Conservation (phyloP, 2,888 invertebrate species). For the Sarcophaga variegata region DNA sequence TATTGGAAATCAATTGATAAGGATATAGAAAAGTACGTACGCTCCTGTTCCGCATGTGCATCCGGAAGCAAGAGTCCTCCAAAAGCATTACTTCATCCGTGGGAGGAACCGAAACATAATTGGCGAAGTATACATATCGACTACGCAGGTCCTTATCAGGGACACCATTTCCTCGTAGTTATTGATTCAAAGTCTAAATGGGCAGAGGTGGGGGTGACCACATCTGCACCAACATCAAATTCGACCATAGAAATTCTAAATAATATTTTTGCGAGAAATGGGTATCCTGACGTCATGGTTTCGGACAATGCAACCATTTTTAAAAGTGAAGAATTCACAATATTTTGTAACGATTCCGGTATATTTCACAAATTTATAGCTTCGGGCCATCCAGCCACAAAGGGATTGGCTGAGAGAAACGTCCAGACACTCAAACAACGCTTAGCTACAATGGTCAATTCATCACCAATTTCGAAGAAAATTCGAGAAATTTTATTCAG, state of each 20-base stretch:
- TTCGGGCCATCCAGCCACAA: too few relatives aligned
- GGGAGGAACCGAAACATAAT: conserved; percentile 55
- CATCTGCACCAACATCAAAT: conserved; percentile 49
- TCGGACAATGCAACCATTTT: too few relatives aligned
- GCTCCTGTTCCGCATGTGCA: conserved; percentile 26
- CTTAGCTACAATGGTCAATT: conserved; percentile 29
- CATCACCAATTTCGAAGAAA: conserved; percentile 79
- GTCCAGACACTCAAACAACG: neutral
- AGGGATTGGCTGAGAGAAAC: too few relatives aligned
- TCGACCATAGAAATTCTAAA: conserved; percentile 50
- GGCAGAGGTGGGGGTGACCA: conserved; percentile 33
- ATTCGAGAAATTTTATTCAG: conserved; percentile 42
- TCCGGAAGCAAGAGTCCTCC: conserved; percentile 17
- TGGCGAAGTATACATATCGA: conserved; percentile 45
- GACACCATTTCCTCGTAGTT: conserved; percentile 32
- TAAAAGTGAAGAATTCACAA: too few relatives aligned
- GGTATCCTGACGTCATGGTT: too few relatives aligned
- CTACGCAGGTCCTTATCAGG: neutral
- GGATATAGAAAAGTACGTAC: conserved; percentile 73
- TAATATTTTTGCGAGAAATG: neutral
- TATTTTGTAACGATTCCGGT: neutral
- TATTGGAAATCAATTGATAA: conserved; percentile 74
- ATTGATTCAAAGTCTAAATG: conserved; percentile 56
- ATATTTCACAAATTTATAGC: too few relatives aligned
- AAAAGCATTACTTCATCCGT: conserved; percentile 46